These are phyloP conservation scores for Mobula hypostoma DNA, from an alignment of 2,113 vertebrate genomes.

Conservation along the genomic window DNA sequence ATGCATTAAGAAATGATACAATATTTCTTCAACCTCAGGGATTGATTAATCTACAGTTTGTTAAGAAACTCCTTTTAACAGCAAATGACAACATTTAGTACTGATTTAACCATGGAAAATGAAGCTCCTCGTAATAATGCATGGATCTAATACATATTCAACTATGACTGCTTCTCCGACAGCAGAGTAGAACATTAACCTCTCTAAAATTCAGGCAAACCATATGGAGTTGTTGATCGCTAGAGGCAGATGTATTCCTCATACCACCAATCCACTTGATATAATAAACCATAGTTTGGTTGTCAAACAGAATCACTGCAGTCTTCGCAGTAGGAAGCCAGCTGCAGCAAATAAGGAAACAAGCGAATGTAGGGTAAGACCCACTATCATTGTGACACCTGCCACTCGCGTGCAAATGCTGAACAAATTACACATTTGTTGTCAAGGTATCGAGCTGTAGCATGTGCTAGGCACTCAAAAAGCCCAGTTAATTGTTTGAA, in stretches of 20 bases:
- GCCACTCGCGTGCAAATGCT: conserved; percentile 50
- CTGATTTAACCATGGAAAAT: not conserved
- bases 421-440: conserved; percentile 60
- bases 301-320: conserved; percentile 47
- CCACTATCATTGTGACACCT: conserved; percentile 50
- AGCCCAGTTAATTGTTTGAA: conserved; percentile 50
- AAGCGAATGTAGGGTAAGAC: conserved; percentile 42
- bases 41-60: not conserved
- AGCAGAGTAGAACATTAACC: not conserved
- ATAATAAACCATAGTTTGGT: conserved; percentile 36
- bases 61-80: not conserved
- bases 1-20: too few relatives aligned
- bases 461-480: conserved; percentile 48
- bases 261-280: not conserved
- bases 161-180: not conserved
- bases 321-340: conserved; percentile 46
- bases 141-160: not conserved
- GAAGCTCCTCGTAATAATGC: not conserved
- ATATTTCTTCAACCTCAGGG: conserved; percentile 9
- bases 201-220: not conserved
- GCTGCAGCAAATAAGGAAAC: conserved; percentile 51
- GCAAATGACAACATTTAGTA: not conserved
- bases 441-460: conserved; percentile 50
- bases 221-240: not conserved
- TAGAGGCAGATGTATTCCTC: not conserved